Evolutionary conservation across 2,113 vertebrate species (phyloP), one percentile per base, ranked within the genome.

Genomic region (Cheilinus undulatus): DNA sequence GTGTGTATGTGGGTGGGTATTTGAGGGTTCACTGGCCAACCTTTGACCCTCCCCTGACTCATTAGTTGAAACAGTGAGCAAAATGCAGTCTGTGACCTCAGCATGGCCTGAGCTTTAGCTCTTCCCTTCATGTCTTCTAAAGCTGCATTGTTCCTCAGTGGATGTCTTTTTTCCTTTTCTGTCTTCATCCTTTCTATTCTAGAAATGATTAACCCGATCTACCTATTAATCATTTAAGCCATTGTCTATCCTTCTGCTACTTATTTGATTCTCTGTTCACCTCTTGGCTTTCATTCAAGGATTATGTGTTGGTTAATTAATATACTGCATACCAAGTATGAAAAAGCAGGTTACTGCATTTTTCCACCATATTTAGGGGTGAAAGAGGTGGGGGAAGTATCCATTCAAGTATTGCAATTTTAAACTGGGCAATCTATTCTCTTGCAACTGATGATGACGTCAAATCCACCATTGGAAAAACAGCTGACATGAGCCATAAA

Each of bases 1-100:
- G 32, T 27, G 19, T 13, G 40, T 50, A 30, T 1, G 27, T 10
- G 19, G 13, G 22, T 20, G 42, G 20, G 3, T 51, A 23, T 51
- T 57, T 14, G 68, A 73, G 45, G 79, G 80, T 78, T 89, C 58
- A 64, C 51, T 22, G 46, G 57, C 30, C 43, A 26, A 86, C 82
- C 85, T 90, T 79, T 88, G 75, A 86, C 88, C 83, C 57, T 5
- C 61, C 50, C 73, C 69, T 70, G 76, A 71, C 77, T 86, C 77
- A 85, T 89, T 86, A 86, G 82, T 52, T 75, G 64, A 86, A 84
- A 84, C 78, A 73, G 70, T 74, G 78, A 78, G 77, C 34, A 53
- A 74, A 79, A 64, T 6, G 23, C 52, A 51, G 61, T 52, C 48
- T 38, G 59, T 80, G 83, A 86, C 86, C 89, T 78, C 71, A 63